Evolutionary conservation across 2,888 invertebrate species (phyloP).

Genomic region (Anoplius nigerrimus): DNA sequence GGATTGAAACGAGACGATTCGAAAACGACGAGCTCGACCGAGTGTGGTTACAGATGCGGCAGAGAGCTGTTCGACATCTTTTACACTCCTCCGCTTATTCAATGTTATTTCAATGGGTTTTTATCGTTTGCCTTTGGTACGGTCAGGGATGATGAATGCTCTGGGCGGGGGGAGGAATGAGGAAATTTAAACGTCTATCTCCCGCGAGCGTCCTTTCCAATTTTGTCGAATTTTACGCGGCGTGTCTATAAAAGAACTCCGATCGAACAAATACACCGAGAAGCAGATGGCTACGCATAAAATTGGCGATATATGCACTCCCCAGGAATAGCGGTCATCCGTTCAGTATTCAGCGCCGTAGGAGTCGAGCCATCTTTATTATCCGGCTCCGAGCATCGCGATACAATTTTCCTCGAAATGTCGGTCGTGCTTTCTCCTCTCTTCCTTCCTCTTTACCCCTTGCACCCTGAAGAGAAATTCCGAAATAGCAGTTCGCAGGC

Average conservation of each 20-base stretch:
- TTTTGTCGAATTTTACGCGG: constrained; percentile 17
- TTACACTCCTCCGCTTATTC: too few relatives aligned
- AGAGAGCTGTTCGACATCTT: too few relatives aligned
- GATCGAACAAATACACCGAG: constrained; percentile 1
- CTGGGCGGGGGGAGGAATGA: not conserved
- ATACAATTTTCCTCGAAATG: constrained; percentile 4
- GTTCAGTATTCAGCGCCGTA: constrained; percentile 1
- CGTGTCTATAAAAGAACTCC: constrained; percentile 33
- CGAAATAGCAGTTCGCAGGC: too few relatives aligned
- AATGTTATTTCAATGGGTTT: too few relatives aligned
- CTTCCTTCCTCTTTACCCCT: not conserved
- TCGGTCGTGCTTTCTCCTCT: not conserved
- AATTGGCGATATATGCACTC: not conserved
- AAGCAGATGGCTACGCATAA: too few relatives aligned
- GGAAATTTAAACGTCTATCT: too few relatives aligned
- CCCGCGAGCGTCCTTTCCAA: not conserved
- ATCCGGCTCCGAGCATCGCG: not conserved
- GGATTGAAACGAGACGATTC: not conserved
- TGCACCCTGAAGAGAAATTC: too few relatives aligned
- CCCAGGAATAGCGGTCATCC: not conserved
- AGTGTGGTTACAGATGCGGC: too few relatives aligned
- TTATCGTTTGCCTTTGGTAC: too few relatives aligned
- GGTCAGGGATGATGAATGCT: not conserved
- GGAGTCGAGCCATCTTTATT: constrained; percentile 2
- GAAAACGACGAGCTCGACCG: not conserved